A percentile compares a stretch with the other conserved stretches of the same genome.
Conservation (phyloP, 2,797 vertebrate species). For the Okamejei kenojei region DNA sequence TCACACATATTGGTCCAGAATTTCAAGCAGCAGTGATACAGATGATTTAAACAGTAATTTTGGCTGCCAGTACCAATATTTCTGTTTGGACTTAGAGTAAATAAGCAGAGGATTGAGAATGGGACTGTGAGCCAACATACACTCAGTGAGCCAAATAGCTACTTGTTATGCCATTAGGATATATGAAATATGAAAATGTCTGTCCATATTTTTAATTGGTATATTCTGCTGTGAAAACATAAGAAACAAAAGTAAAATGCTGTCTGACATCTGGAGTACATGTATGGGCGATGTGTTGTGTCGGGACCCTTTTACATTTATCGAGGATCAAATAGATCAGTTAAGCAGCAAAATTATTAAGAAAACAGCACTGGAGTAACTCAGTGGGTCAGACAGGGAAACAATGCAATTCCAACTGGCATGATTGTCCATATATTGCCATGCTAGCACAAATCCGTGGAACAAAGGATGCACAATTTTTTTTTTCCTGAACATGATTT, state of each 20-base stretch:
- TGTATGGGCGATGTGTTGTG: too few relatives aligned
- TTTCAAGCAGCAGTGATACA: background rate
- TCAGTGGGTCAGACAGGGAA: background rate
- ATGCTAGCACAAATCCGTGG: background rate
- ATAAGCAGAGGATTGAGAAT: too few relatives aligned
- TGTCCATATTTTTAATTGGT: background rate
- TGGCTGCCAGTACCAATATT: background rate
- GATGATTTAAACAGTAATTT: background rate
- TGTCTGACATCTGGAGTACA: too few relatives aligned
- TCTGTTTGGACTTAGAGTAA: background rate
- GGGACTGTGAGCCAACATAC: too few relatives aligned
- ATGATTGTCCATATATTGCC: background rate
- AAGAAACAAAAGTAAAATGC: background rate
- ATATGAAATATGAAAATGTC: background rate
- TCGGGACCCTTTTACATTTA: too few relatives aligned
- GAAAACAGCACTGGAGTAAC: too few relatives aligned
- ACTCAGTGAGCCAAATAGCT: too few relatives aligned
- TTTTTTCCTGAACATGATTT: background rate
- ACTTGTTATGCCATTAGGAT: too few relatives aligned
- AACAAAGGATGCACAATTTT: background rate
- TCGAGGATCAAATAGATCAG: background rate
- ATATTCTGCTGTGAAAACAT: background rate
- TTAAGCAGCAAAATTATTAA: background rate
- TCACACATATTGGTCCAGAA: background rate
- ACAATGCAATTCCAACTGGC: background rate